A percentile compares a stretch with the other conserved stretches of the same genome.
phyloP scores from a whole-genome alignment of 2,797 vertebrate species.

The Coluber constrictor region DNA sequence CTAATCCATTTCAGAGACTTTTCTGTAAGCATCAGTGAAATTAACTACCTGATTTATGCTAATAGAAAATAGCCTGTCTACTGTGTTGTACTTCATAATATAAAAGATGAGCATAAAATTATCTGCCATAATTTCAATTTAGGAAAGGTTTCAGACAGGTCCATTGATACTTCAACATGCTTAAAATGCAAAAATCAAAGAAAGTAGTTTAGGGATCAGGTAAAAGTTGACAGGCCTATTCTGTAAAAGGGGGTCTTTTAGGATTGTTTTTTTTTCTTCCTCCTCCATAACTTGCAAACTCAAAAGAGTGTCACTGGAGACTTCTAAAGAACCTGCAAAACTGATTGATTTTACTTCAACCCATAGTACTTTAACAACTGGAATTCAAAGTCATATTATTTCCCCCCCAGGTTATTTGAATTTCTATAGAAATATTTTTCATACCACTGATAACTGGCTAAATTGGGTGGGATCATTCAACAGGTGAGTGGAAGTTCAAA shows the following conservation, averaged over 20 bases:
- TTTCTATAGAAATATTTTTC: not conserved
- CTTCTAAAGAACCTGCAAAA: not conserved
- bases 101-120: slow-evolving; percentile 7
- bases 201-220: slow-evolving; percentile 12
- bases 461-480: not conserved
- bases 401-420: not conserved
- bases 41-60: slow-evolving; percentile 9
- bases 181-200: slow-evolving; percentile 1
- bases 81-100: not conserved
- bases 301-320: slow-evolving; percentile 10
- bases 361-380: not conserved
- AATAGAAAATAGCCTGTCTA: not conserved
- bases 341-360: not conserved
- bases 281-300: not conserved
- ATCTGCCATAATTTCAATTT: slow-evolving; percentile 8
- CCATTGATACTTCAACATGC: not conserved
- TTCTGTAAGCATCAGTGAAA: not conserved
- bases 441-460: not conserved
- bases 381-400: not conserved
- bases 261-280: not conserved
- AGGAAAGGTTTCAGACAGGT: not conserved
- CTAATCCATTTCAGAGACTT: not conserved
- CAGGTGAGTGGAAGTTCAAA: not conserved
- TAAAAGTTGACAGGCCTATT: slow-evolving; percentile 7
- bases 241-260: slow-evolving; percentile 1